Evolutionary conservation across 92 coral and sea anemone genomes (phyloP).

Genomic region (Virgularia gustaviana): DNA sequence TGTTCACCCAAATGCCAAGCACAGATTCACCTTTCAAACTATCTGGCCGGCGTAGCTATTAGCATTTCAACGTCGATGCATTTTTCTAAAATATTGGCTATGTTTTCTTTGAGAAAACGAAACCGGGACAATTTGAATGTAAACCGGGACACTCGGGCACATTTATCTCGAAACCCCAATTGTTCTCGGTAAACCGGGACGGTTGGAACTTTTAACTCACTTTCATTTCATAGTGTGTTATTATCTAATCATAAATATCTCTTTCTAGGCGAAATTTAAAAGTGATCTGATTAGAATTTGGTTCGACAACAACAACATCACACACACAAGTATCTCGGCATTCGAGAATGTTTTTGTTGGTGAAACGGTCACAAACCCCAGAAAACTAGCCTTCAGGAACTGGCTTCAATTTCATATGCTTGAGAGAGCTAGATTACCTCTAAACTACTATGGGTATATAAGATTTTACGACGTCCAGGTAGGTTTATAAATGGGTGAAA

Average conservation of each 20-base stretch:
- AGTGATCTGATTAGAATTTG: conserved; percentile 13
- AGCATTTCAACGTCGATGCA: too few relatives aligned
- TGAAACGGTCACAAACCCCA: conserved; percentile 7
- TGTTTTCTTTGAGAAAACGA: too few relatives aligned
- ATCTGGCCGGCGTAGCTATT: too few relatives aligned
- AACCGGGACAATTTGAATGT: too few relatives aligned
- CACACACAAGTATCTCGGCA: conserved; percentile 4
- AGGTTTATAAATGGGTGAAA: neutral
- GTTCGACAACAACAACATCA: conserved; percentile 16
- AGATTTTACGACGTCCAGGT: neutral
- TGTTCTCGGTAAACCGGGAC: too few relatives aligned
- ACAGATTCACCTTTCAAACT: too few relatives aligned
- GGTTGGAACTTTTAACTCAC: too few relatives aligned
- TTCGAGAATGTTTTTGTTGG: conserved; percentile 46
- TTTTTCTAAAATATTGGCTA: too few relatives aligned
- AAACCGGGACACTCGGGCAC: too few relatives aligned
- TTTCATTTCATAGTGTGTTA: neutral
- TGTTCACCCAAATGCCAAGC: too few relatives aligned
- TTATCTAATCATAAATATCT: neutral
- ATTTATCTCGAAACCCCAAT: too few relatives aligned
- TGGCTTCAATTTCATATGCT: conserved; percentile 33
- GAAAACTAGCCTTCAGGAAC: conserved; percentile 11
- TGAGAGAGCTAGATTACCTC: neutral
- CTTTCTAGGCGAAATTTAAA: conserved; percentile 9
- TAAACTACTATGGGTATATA: conserved; percentile 26